Evolutionary conservation across 2,888 invertebrate species (phyloP).

Genomic region (Philereme transversata): DNA sequence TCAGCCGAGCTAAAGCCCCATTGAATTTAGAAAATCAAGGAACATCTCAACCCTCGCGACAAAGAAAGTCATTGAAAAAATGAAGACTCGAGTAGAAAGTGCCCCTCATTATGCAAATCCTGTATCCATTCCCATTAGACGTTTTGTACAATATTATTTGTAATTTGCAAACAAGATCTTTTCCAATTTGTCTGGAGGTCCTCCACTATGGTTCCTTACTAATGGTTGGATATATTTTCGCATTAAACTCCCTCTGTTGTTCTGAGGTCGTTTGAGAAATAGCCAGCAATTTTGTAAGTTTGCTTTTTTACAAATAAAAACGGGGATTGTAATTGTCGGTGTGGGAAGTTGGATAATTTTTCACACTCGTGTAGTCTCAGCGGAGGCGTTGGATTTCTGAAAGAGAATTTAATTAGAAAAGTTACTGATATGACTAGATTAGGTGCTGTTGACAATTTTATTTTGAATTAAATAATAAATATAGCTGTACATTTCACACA

Average conservation of each 20-base stretch:
- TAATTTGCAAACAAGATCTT: constrained; percentile 69
- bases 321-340: constrained; percentile 35
- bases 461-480: too few relatives aligned
- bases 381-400: constrained; percentile 21
- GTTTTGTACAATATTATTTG: constrained; percentile 65
- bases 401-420: constrained; percentile 13
- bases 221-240: constrained; percentile 61
- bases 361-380: constrained; percentile 24
- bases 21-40: constrained; percentile 53
- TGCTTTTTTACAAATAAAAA: constrained; percentile 43
- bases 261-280: constrained; percentile 57
- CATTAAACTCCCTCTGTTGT: constrained; percentile 53
- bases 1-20: constrained; percentile 37
- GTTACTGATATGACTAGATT: too few relatives aligned
- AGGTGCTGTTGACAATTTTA: too few relatives aligned
- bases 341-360: constrained; percentile 25
- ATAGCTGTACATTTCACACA: too few relatives aligned
- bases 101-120: constrained; percentile 72
- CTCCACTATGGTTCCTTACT: constrained; percentile 48
- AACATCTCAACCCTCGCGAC: constrained; percentile 43
- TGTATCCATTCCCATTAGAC: constrained; percentile 68
- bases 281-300: constrained; percentile 48
- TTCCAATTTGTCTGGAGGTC: constrained; percentile 64
- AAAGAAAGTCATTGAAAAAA: constrained; percentile 60
- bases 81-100: constrained; percentile 59